phyloP scores from a whole-genome alignment of 2,797 vertebrate genomes.

The Neosilurus mollespiculum region DNA sequence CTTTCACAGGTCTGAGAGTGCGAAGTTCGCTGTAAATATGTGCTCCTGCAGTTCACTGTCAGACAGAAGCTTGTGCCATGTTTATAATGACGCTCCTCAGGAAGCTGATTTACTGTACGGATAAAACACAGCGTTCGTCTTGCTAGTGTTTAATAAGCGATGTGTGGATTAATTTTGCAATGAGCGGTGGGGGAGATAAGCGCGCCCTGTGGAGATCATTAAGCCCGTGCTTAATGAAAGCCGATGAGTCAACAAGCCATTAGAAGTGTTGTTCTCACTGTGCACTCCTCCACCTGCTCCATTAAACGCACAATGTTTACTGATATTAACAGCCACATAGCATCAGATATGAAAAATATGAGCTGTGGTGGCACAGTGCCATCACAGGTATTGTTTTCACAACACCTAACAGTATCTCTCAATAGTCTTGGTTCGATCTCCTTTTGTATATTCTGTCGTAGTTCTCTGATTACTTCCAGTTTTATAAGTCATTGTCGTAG shows the following conservation, averaged over 20 bases:
- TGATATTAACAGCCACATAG: constrained; percentile 10
- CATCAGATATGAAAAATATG: constrained; percentile 8
- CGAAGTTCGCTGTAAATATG: background rate
- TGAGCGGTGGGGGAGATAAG: constrained; percentile 43
- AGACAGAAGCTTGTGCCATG: constrained; percentile 38
- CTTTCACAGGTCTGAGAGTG: background rate
- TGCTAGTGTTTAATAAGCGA: constrained; percentile 34
- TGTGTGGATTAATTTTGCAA: constrained; percentile 31
- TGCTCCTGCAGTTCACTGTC: constrained; percentile 7
- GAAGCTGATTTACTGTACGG: constrained; percentile 46
- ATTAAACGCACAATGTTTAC: constrained; percentile 13
- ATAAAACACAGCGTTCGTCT: constrained; percentile 29
- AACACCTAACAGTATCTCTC: too few species aligned
- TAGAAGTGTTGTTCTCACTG: constrained; percentile 45
- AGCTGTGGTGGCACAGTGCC: background rate
- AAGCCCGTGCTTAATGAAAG: constrained; percentile 50
- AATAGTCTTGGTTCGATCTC: background rate
- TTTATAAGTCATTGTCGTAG: background rate
- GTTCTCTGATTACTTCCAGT: background rate
- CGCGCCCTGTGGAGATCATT: constrained; percentile 49
- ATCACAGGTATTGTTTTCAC: background rate
- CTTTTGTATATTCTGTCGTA: background rate
- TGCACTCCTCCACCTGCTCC: constrained; percentile 26
- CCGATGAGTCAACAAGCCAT: constrained; percentile 50
- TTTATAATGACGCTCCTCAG: constrained; percentile 34